Percentiles rank a stretch among this genome's conserved stretches.
Conservation (phyloP, 2,797 vertebrate genomes). For the Chaunax sp. region DNA sequence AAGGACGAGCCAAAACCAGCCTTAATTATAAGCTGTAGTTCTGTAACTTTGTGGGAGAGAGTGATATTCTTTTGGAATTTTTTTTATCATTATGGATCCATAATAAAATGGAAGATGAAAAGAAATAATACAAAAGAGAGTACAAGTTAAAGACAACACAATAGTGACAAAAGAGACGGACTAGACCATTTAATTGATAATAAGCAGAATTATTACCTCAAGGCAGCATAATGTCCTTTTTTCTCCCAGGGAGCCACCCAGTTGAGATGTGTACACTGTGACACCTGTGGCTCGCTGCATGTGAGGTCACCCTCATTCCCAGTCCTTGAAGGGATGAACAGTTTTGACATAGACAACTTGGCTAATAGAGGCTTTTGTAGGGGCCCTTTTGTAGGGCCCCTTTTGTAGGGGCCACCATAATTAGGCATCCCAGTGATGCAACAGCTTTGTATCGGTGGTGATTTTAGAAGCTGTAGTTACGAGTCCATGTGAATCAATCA, state of each 20-base stretch:
- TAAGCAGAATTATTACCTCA: slow-evolving; percentile 19
- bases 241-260: slow-evolving; percentile 11
- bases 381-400: no score
- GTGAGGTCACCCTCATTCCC: slow-evolving; percentile 7
- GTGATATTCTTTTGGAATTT: no score
- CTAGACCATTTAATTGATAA: not conserved
- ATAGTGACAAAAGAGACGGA: slow-evolving; percentile 2
- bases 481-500: slow-evolving; percentile 16
- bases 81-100: no score
- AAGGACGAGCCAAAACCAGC: no score
- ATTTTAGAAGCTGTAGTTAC: slow-evolving; percentile 29
- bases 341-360: slow-evolving; percentile 19
- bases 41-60: no score
- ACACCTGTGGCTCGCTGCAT: slow-evolving; percentile 26
- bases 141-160: not conserved
- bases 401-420: slow-evolving; percentile 24
- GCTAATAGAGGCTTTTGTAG: slow-evolving; percentile 28
- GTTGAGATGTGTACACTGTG: slow-evolving; percentile 18
- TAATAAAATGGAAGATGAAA: not conserved
- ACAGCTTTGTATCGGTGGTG: slow-evolving; percentile 21
- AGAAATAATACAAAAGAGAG: not conserved
- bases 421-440: slow-evolving; percentile 34
- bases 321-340: slow-evolving; percentile 13
- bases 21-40: no score
- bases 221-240: slow-evolving; percentile 24